Evolutionary conservation across 2,113 vertebrate species (phyloP).

Genomic region (Romanogobio albipinnatus): DNA sequence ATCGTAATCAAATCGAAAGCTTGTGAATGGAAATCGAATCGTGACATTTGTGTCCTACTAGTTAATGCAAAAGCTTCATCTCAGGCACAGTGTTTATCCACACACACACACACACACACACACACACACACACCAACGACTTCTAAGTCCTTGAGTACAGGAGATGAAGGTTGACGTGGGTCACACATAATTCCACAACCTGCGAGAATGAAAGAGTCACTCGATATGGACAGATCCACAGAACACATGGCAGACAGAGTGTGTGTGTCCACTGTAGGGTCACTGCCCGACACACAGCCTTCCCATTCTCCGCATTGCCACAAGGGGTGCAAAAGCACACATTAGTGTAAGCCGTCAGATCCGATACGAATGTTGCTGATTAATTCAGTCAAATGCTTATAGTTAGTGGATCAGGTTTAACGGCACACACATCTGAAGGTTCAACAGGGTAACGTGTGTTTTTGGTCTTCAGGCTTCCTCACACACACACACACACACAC

Average conservation of each 20-base stretch:
- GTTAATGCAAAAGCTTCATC: conserved; percentile 67
- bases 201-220: background rate
- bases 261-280: conserved; percentile 84
- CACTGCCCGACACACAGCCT: conserved; percentile 73
- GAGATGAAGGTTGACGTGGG: background rate
- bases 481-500: background rate
- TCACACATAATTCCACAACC: background rate
- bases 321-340: background rate
- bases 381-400: background rate
- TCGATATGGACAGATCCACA: conserved; percentile 63
- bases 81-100: conserved; percentile 23
- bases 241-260: conserved; percentile 89
- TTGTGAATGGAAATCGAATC: too few relatives aligned
- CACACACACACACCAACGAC: background rate
- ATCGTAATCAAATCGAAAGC: too few relatives aligned
- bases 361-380: background rate
- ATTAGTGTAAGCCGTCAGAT: background rate
- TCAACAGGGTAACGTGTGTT: background rate
- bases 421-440: background rate
- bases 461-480: background rate
- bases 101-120: background rate
- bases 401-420: background rate
- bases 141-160: background rate
- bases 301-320: background rate
- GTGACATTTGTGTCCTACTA: background rate